Base-by-base conservation (phyloP, 2,113 vertebrate genomes). In the Rhinichthys klamathensis region DNA sequence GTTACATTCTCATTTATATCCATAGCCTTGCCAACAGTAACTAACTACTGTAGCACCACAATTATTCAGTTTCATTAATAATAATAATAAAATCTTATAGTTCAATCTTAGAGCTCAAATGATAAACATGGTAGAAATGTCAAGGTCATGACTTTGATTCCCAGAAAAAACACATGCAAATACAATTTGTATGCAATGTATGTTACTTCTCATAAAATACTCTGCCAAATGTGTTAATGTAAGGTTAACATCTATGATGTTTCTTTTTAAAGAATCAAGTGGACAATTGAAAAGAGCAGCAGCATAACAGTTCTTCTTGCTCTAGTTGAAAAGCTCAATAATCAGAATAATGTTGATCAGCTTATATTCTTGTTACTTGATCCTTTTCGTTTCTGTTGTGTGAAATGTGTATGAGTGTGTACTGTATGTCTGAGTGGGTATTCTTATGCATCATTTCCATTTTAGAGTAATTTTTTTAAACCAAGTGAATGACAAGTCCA, bases 401-500 rank as follows among this genome's bases (percentile, higher is more conserved):
- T 56, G 18, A 56, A 56, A 21, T 61, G 23, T 61, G 75, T 79
- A 30, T 78, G 30, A 16, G 54, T 80, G 38, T 76, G 79, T 15
- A 12, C 7, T 70, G 23, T 63, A 70, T 38, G 18, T 70, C 32
- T 70, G 9, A 70, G 18, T 35, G 67, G 30, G 61, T 67, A 27
- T 51, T 38, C 11, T 77, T 77, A 76, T 15, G 54, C 15, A 60
- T n/a, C 38, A 44, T 61, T 61, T 75, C n/a, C 58, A 77, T 76
- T 75, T 77, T 75, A 46, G 25, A 32, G 38, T 23, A 16, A 13
- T 44, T 76, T 60, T 8, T 44, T 65, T 41, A n/a, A 65, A 76
- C 72, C 2, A 13, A 63, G n/a, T 46, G 61, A 70, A 51, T 60
- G 75, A 58, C 54, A 81, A 69, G 56, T 58, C 76, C 72, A 87